Base-by-base conservation (phyloP, 2,888 invertebrate genomes). In the Agriopis leucophaearia region DNA sequence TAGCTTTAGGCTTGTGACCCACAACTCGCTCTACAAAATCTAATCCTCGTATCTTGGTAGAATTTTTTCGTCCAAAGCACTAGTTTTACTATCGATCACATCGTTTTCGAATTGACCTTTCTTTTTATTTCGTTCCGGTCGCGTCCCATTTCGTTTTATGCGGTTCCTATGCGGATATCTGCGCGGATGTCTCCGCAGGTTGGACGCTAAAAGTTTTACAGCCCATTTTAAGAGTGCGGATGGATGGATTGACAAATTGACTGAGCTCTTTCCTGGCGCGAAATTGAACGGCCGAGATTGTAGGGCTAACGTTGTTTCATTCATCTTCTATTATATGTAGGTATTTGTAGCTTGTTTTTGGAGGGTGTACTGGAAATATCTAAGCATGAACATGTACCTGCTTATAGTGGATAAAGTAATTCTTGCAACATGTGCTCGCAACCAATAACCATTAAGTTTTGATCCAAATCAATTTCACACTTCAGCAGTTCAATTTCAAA, bases 171-270 rank as follows among this genome's bases (percentile, higher is more conserved):
- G 78, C 80, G 80, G 77, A 78, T 77, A 80, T 78, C 64, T 64
- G 42, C 74, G 77, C 71, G 71, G 78, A 70, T 78, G 71, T 80
- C 74, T 74, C 68, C 72, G 70, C 74, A 83, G 86, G 84, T 83
- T 79, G 80, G 77, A 80, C 81, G 83, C 85, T 88, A 87, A 87
- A 88, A 88, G 82, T 88, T 88, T 88, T 87, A 88, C 85, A 81
- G 77, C 81, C 84, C 83, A 82, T 87, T 87, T 84, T 84, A 84
- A 83, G 81, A 74, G 80, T 81, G 68, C 80, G 83, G 78, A 73
- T 78, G 81, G 84, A 80, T 78, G 82, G 82, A 81, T 84, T 83
- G 85, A 87, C 88, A 87, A 88, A 87, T 87, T 74, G 75, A 73
- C 74, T 76, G 73, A 74, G 77, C 77, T 74, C 81, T 80, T 78